Percentiles rank a stretch among this genome's conserved stretches.
Conservation (phyloP, 2,888 invertebrate species). For the Luffia ferchaultella region DNA sequence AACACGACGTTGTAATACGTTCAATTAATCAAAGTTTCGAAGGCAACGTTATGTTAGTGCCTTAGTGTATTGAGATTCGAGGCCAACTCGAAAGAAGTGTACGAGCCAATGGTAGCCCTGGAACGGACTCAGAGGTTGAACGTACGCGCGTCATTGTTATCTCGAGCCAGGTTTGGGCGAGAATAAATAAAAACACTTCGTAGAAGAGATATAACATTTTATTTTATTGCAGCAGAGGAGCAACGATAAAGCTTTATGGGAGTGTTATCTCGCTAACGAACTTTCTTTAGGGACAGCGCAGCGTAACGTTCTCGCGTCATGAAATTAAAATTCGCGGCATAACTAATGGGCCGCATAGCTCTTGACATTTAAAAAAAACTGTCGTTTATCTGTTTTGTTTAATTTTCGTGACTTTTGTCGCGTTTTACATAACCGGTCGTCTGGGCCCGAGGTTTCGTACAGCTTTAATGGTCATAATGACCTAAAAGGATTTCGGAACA, state of each 20-base stretch:
- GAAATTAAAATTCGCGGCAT: no score
- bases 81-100: no score
- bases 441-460: no score
- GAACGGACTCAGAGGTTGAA: slow-evolving; percentile 28
- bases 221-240: slow-evolving; percentile 48
- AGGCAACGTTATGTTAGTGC: neutral
- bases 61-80: neutral
- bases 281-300: slow-evolving; percentile 30
- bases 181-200: slow-evolving; percentile 55
- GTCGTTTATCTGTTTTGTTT: no score
- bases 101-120: neutral
- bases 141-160: slow-evolving; percentile 57
- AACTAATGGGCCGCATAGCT: no score
- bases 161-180: slow-evolving; percentile 46
- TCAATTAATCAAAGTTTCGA: neutral
- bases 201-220: slow-evolving; percentile 52
- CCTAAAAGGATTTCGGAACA: no score
- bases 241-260: slow-evolving; percentile 55
- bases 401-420: no score
- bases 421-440: no score
- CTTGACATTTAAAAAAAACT: no score
- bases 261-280: slow-evolving; percentile 49
- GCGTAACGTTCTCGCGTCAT: no score
- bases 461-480: no score
- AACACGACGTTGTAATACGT: neutral